These are phyloP conservation scores for Tokudaia muenninki DNA, from an alignment of 2,797 vertebrate genomes.

Conservation along the genomic window DNA sequence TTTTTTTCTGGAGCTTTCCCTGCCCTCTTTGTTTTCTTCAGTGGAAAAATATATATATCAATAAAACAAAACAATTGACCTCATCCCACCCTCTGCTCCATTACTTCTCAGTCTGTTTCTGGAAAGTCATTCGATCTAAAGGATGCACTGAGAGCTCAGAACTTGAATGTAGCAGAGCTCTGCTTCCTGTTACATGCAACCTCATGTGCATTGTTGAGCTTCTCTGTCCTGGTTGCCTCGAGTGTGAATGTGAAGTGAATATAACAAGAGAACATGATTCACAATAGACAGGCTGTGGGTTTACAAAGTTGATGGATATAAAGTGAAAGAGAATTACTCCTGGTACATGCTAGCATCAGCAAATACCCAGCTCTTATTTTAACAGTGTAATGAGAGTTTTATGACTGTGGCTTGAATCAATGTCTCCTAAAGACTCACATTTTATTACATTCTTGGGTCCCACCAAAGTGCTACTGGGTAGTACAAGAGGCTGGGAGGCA, in stretches of 20 bases:
- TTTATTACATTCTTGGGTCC: too few species aligned
- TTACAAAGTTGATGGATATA: neutral
- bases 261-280: neutral
- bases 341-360: neutral
- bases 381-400: neutral
- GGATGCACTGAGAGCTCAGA: neutral
- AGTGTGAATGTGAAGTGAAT: neutral
- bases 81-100: too few species aligned
- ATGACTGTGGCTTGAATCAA: neutral
- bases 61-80: neutral
- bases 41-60: constrained; percentile 5
- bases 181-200: fast-evolving
- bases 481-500: neutral
- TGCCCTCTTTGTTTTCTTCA: neutral
- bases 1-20: neutral
- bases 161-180: neutral
- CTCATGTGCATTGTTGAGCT: neutral
- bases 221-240: neutral
- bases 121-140: neutral
- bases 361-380: neutral
- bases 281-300: neutral
- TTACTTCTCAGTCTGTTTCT: neutral
- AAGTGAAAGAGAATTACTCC: neutral
- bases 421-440: neutral
- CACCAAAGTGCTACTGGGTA: neutral